Evolutionary conservation across 1,140 invertebrate species (phyloP).

Genomic region (Bilobella aurantiaca): DNA sequence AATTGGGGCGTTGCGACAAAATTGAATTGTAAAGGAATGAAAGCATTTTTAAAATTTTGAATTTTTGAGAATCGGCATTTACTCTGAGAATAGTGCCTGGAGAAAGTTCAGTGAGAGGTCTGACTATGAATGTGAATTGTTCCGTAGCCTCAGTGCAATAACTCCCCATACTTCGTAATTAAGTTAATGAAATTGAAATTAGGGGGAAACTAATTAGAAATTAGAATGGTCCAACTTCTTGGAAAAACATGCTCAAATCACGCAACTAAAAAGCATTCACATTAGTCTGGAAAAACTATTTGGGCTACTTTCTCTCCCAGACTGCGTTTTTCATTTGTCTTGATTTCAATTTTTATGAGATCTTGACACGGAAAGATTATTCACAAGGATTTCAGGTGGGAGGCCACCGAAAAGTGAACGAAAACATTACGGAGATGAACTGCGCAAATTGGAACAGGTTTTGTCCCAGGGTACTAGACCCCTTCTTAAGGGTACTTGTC

Average conservation of each 20-base stretch:
- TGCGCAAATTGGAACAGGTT: no score
- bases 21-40: no score
- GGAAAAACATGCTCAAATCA: not conserved
- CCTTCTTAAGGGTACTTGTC: no score
- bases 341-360: not conserved
- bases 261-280: no score
- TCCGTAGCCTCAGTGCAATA: no score
- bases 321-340: not conserved
- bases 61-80: not conserved
- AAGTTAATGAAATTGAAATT: constrained; percentile 10
- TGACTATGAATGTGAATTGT: no score
- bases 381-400: not conserved
- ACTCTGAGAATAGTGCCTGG: not conserved
- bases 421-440: no score
- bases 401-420: no score
- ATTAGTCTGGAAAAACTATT: no score
- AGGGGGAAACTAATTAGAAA: constrained; percentile 6
- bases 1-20: no score
- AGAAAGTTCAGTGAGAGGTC: not conserved
- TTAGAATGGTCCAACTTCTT: not conserved
- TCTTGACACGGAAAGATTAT: not conserved
- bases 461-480: no score
- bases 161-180: not conserved
- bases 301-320: not conserved
- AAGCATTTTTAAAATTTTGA: no score